Evolutionary conservation across 35 echinoderm and acorn worm species (phyloP).

Genomic region (Chiridota heheva): DNA sequence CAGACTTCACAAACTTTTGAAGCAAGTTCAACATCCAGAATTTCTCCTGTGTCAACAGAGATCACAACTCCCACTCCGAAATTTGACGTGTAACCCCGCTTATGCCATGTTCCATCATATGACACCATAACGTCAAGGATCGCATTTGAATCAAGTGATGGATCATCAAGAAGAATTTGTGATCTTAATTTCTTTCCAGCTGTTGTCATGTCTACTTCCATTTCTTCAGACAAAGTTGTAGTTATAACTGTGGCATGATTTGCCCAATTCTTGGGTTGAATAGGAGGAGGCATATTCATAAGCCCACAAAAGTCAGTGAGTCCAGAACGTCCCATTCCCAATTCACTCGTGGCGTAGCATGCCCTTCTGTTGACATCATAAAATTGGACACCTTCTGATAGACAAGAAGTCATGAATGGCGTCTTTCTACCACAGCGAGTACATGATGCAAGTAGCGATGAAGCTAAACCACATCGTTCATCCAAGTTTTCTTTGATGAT

Average conservation of each 20-base stretch:
- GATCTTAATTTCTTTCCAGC: not conserved
- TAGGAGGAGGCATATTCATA: conserved; percentile 1
- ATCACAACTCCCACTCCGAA: conserved; percentile 49
- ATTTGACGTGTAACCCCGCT: conserved; percentile 12
- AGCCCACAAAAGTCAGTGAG: not conserved
- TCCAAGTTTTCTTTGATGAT: not conserved
- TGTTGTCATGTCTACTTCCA: not conserved
- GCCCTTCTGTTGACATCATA: not conserved
- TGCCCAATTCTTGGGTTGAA: not conserved
- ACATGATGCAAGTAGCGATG: not conserved
- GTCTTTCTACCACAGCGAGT: not conserved
- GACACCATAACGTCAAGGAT: conserved; percentile 30
- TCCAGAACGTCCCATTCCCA: not conserved
- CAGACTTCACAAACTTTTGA: not conserved
- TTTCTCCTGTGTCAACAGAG: conserved; percentile 39
- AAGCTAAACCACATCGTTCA: not conserved
- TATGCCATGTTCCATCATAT: conserved; percentile 51
- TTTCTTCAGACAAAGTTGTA: not conserved
- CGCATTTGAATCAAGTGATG: not conserved
- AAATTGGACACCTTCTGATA: not conserved
- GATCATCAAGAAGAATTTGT: not conserved
- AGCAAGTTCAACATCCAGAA: not conserved
- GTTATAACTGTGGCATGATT: not conserved
- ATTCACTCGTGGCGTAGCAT: not conserved
- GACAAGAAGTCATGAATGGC: not conserved